A percentile compares a stretch with the other conserved stretches of the same genome.
Conservation (phyloP, 2,888 invertebrate species). For the Iphiclides podalirius region DNA sequence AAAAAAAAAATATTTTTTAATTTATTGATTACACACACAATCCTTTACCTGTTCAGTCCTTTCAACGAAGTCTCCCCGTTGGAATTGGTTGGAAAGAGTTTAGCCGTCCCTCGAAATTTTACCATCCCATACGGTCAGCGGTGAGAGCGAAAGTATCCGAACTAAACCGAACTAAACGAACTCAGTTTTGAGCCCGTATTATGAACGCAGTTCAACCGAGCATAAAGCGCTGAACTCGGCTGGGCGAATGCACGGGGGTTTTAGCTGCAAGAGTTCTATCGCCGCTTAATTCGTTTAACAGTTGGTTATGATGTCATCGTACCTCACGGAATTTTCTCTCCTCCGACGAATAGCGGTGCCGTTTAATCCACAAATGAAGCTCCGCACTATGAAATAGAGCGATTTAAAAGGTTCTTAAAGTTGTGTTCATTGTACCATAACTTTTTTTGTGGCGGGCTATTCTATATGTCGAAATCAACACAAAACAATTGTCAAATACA, state of each 20-base stretch:
- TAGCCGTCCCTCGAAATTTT: no score
- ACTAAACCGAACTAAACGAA: constrained; percentile 14
- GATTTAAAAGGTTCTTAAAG: background rate
- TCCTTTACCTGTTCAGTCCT: no score
- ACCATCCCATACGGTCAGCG: background rate
- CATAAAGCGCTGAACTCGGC: constrained; percentile 20
- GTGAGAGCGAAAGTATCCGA: background rate
- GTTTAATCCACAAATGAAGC: background rate
- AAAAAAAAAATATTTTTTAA: no score
- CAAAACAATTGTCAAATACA: no score
- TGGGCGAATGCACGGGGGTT: constrained; percentile 22
- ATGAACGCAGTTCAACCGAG: constrained; percentile 22
- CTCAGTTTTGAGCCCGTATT: constrained; percentile 21
- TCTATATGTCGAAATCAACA: no score
- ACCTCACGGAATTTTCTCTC: background rate
- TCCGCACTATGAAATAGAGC: background rate
- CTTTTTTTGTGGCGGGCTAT: no score
- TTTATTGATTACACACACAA: no score
- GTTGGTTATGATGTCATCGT: constrained; percentile 8
- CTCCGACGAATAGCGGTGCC: background rate
- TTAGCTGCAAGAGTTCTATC: constrained; percentile 24
- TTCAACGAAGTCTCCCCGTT: no score
- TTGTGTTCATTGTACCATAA: no score
- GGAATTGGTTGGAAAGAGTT: no score
- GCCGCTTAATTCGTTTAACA: constrained; percentile 22